These are phyloP conservation scores for Athetis lepigone DNA, from an alignment of 2,888 invertebrate species.

Conservation along the genomic window DNA sequence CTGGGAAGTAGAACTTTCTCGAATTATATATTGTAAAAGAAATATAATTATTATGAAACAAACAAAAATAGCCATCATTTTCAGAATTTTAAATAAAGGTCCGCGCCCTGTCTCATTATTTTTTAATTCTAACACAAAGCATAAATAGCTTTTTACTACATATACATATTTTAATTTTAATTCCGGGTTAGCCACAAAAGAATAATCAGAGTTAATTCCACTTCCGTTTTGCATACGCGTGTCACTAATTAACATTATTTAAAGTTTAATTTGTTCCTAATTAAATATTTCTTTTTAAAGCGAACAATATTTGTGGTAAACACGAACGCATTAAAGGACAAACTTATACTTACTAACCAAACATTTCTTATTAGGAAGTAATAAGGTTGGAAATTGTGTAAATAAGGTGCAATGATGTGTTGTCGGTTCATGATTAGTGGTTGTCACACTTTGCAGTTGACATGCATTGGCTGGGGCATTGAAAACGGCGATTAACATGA, in stretches of 20 bases:
- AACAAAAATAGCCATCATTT: not conserved
- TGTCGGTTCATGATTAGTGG: conserved; percentile 67
- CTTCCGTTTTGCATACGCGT: conserved; percentile 49
- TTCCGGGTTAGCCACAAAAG: conserved; percentile 48
- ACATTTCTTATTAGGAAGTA: not conserved
- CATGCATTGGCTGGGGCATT: conserved; percentile 61
- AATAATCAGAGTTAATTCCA: conserved; percentile 44
- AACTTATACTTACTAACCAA: conserved; percentile 4
- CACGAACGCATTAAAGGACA: conserved; percentile 54
- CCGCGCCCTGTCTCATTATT: not conserved
- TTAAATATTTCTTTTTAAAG: conserved; percentile 67
- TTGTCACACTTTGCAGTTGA: conserved; percentile 73
- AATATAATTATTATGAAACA: not conserved
- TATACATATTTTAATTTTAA: conserved; percentile 29
- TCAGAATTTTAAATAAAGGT: not conserved
- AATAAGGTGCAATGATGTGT: conserved; percentile 1
- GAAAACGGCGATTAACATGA: conserved; percentile 47
- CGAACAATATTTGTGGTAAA: conserved; percentile 57
- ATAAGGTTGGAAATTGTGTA: conserved; percentile 33
- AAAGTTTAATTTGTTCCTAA: conserved; percentile 66
- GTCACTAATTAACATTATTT: conserved; percentile 56
- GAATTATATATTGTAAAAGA: not conserved
- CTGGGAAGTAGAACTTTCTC: no score
- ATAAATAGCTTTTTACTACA: conserved; percentile 18
- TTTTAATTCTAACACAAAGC: conserved; percentile 10